Evolutionary conservation across 2,888 invertebrate species (phyloP), one percentile per base, ranked within the genome.

Genomic region (Entomobrya multifasciata): DNA sequence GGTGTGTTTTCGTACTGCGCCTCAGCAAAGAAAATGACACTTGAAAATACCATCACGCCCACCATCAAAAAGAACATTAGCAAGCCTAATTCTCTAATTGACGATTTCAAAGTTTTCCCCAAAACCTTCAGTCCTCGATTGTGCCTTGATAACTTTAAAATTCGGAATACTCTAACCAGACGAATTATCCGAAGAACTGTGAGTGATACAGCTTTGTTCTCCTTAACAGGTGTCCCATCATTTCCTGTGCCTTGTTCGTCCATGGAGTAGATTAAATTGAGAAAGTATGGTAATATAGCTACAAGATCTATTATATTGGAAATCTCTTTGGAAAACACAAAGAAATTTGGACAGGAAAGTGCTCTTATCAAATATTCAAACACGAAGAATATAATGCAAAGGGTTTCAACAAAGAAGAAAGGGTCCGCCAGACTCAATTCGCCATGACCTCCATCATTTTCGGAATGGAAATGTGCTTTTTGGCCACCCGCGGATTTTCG

Each of bases 271-370:
- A 74, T 13, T 0, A 89, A 0, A 1, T 70, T 62, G 2, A 90
- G n/a, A 62, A 89, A 89, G 57, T 88, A 90, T 0, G 90, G 90
- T 1, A 89, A 1, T 6, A 90, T 89, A 1, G 90, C 87, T 1
- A 90, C 47, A 15, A 89, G 44, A 57, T 90, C 90, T n/a, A 90
- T 89, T 1, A 90, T 30, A 62, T 90, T 90, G 55, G 89, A 88
- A 4, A 88, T n/a, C 13, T 72, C 74, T 11, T 86, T 77, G 17
- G 60, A n/a, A 47, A 90, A 90, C 0, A 0, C 20, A 15, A 78
- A 13, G 22, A 84, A 81, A 10, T 65, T 62, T 0, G 90, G 90
- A 65, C 87, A 49, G 1, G 72, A 25, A 0, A 44, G 5, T 11
- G 82, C 62, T 22, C 90, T 72, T 6, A 88, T 30, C 5, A 86